A percentile compares a stretch with the other conserved stretches of the same genome.
Conservation (phyloP, 2,113 vertebrate species). For the Pseudorasbora parva region DNA sequence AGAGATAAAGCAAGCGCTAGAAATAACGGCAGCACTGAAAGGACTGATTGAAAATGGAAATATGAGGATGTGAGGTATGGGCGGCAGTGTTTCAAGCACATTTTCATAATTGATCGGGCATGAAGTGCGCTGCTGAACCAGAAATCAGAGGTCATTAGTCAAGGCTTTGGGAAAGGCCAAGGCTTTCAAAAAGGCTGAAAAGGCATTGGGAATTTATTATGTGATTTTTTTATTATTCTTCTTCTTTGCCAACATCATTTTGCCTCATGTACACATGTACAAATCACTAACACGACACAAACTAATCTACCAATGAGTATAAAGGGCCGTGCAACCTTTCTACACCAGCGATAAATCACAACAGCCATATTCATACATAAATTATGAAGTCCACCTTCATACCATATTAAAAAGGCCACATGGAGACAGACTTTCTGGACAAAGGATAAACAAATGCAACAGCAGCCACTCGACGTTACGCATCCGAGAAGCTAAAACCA, state of each 20-base stretch:
- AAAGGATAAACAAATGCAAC: slow-evolving; percentile 48
- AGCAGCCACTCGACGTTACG: slow-evolving; percentile 33
- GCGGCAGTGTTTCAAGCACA: slow-evolving; percentile 18
- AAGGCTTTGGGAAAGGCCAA: slow-evolving; percentile 14
- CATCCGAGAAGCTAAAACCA: slow-evolving; percentile 51
- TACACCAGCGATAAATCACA: background rate
- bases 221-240: background rate
- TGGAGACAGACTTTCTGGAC: slow-evolving; percentile 32
- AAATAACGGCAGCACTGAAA: slow-evolving; percentile 38
- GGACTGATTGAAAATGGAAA: slow-evolving; percentile 55
- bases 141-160: slow-evolving; percentile 51
- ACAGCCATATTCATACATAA: slow-evolving; percentile 3
- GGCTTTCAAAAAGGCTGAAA: slow-evolving; percentile 1
- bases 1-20: slow-evolving; percentile 44
- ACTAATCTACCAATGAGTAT: background rate
- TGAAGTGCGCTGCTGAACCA: background rate
- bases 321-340: background rate
- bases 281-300: background rate
- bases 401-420: slow-evolving; percentile 16
- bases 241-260: background rate
- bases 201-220: background rate
- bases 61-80: slow-evolving; percentile 28
- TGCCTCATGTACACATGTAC: background rate
- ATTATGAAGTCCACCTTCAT: slow-evolving; percentile 16
- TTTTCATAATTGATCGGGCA: slow-evolving; percentile 47